phyloP scores from a whole-genome alignment of 2,113 vertebrate genomes.

The Micronisus gabar region DNA sequence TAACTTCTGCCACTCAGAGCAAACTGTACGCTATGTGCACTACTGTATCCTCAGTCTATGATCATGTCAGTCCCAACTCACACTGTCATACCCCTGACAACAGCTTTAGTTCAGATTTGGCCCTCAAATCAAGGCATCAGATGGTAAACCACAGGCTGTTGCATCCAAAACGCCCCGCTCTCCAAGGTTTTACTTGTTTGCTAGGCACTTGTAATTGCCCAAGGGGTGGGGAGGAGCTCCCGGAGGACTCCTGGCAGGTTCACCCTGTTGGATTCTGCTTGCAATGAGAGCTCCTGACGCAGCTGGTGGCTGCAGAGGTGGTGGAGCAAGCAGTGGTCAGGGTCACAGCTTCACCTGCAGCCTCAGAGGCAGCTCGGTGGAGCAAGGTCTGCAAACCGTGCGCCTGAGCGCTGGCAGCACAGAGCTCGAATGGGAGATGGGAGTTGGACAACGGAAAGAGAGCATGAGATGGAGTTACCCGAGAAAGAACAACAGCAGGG shows the following conservation, averaged over 20 bases:
- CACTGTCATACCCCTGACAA: not conserved
- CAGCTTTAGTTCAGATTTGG: not conserved
- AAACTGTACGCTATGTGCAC: not conserved
- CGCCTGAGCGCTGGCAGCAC: not conserved
- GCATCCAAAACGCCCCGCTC: rapidly evolving
- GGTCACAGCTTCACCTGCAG: not conserved
- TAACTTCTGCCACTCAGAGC: not conserved
- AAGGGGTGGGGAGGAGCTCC: not conserved
- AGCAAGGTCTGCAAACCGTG: not conserved
- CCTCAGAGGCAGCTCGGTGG: not conserved
- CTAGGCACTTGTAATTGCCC: not conserved
- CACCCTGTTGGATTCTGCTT: not conserved
- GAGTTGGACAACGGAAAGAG: rapidly evolving
- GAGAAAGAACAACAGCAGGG: not conserved
- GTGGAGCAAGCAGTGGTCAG: not conserved
- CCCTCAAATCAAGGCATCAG: not conserved
- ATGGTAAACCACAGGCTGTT: not conserved
- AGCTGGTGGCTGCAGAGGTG: not conserved
- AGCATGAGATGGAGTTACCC: not conserved
- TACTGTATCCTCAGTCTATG: not conserved
- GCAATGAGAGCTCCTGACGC: not conserved
- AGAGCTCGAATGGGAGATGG: rapidly evolving
- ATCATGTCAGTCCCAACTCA: not conserved
- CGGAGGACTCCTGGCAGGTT: not conserved
- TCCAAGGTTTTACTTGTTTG: not conserved